These are phyloP conservation scores for rabbit (Oryctolagus cuniculus) DNA, from an alignment of 2,113 vertebrate species.

Conservation along the genomic window mOryCun1.1 NC_091449.1:49245001-49245500, in stretches of 20 bases:
- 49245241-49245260: neutral
- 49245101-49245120: neutral
- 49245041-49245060: neutral
- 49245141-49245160: constrained; percentile 22
- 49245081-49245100: neutral
- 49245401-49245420: neutral
- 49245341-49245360: neutral
- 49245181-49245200: neutral
- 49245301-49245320: neutral
- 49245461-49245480: too few species aligned
- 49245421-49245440: neutral
- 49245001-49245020: neutral
- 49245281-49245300: neutral
- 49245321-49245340: neutral
- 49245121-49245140: neutral
- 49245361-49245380: neutral
- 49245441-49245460: neutral
- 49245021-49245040: neutral
- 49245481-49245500: too few species aligned
- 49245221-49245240: constrained; percentile 2
- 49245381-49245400: neutral
- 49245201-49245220: constrained; percentile 22
- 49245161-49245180: neutral
- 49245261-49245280: neutral
- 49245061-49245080: neutral